A percentile compares a stretch with the other conserved stretches of the same genome.
Evolutionary conservation across 1,140 invertebrate species (phyloP).

Genomic region (Glossosoma conforme): DNA sequence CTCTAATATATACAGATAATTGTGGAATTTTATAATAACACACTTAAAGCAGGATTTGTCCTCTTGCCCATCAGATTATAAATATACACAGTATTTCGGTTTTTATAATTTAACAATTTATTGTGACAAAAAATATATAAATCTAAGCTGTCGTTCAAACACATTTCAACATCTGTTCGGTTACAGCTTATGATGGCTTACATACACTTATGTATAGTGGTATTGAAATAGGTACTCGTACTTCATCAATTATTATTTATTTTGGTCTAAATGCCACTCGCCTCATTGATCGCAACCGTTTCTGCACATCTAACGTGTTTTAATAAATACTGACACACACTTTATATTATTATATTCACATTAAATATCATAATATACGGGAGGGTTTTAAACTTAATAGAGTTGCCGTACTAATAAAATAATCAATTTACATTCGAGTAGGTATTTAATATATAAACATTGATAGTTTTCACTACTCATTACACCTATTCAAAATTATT

Average conservation of each 20-base stretch:
- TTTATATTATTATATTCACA: too few relatives aligned
- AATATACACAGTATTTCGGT: conserved; percentile 4
- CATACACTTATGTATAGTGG: conserved; percentile 17
- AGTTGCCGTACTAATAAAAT: too few relatives aligned
- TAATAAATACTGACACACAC: too few relatives aligned
- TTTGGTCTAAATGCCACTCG: conserved; percentile 21
- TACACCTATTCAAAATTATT: too few relatives aligned
- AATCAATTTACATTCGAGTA: too few relatives aligned
- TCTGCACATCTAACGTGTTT: too few relatives aligned
- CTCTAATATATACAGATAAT: conserved; percentile 19
- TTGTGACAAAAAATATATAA: conserved; percentile 18
- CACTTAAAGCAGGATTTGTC: conserved; percentile 25
- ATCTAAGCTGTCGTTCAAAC: conserved; percentile 3
- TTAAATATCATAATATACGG: too few relatives aligned
- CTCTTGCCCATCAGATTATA: conserved; percentile 8
- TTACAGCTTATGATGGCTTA: conserved; percentile 3
- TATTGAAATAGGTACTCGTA: conserved; percentile 7
- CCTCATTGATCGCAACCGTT: too few relatives aligned
- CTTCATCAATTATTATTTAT: conserved; percentile 12
- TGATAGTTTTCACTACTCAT: too few relatives aligned
- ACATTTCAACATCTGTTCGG: neutral
- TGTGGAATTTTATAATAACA: conserved; percentile 21
- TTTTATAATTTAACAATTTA: conserved; percentile 12
- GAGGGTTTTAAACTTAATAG: too few relatives aligned
- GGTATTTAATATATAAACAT: too few relatives aligned